Conservation (phyloP, 2,888 invertebrate genomes). For the Drosophila antonietae region DNA sequence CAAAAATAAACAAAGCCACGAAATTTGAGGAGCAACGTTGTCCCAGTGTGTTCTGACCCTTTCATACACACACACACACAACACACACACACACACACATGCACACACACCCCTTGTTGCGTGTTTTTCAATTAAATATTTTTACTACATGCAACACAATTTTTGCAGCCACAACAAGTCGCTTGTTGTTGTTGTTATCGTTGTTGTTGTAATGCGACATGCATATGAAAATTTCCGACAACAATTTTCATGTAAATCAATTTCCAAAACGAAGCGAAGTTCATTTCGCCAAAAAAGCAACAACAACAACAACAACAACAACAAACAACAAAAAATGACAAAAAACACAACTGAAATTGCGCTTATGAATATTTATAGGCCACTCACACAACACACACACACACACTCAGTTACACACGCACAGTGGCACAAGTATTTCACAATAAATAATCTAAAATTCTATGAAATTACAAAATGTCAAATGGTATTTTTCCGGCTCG, state of each 20-base stretch:
- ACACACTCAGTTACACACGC: slow-evolving; percentile 2
- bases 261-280: slow-evolving; percentile 68
- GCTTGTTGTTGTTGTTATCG: slow-evolving; percentile 22
- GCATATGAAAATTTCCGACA: slow-evolving; percentile 50
- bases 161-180: slow-evolving; percentile 41
- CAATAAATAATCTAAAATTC: slow-evolving; percentile 78
- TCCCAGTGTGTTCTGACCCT: slow-evolving; percentile 5
- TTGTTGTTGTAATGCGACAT: slow-evolving; percentile 32
- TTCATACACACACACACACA: neutral
- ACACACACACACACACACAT: neutral
- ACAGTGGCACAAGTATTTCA: slow-evolving; percentile 28
- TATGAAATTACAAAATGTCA: slow-evolving; percentile 77
- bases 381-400: slow-evolving; percentile 31
- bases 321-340: slow-evolving; percentile 8
- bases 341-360: slow-evolving; percentile 52
- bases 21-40: slow-evolving; percentile 3
- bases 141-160: slow-evolving; percentile 49
- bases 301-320: slow-evolving; percentile 15
- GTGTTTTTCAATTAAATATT: slow-evolving; percentile 79
- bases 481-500: slow-evolving; percentile 56
- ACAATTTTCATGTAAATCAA: slow-evolving; percentile 76
- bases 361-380: slow-evolving; percentile 77
- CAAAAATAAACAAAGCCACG: slow-evolving; percentile 51
- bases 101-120: slow-evolving; percentile 19
- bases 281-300: slow-evolving; percentile 56